Evolutionary conservation across 2,797 vertebrate species (phyloP).

Genomic region (Melanotaenia nigrans): DNA sequence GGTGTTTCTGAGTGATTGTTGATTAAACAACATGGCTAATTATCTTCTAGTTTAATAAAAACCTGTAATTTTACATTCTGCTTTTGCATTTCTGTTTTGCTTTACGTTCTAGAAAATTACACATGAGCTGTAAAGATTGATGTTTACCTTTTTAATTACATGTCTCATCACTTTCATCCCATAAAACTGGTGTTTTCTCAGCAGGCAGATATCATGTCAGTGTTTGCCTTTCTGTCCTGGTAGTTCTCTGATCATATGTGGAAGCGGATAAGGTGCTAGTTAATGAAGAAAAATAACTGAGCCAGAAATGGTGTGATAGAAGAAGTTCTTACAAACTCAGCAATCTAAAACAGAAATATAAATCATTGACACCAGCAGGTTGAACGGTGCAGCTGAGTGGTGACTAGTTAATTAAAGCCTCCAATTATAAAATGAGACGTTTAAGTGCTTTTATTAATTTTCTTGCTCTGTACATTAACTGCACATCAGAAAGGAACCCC

Average conservation of each 20-base stretch:
- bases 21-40: background rate
- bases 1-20: conserved; percentile 4
- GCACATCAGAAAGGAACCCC: background rate
- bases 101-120: background rate
- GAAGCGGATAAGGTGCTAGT: background rate
- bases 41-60: conserved; percentile 38
- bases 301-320: background rate
- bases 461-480: background rate
- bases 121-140: background rate
- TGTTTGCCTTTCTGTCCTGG: background rate
- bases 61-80: background rate
- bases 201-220: background rate
- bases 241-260: background rate
- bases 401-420: background rate
- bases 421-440: background rate
- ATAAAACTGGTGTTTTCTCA: background rate
- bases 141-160: background rate
- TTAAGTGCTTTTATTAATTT: background rate
- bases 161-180: background rate
- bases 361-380: background rate
- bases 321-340: background rate
- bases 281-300: background rate
- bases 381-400: background rate
- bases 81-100: background rate
- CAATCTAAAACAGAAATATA: background rate